Conservation (phyloP, 2,113 vertebrate genomes). For the Eptesicus fuscus region DNA sequence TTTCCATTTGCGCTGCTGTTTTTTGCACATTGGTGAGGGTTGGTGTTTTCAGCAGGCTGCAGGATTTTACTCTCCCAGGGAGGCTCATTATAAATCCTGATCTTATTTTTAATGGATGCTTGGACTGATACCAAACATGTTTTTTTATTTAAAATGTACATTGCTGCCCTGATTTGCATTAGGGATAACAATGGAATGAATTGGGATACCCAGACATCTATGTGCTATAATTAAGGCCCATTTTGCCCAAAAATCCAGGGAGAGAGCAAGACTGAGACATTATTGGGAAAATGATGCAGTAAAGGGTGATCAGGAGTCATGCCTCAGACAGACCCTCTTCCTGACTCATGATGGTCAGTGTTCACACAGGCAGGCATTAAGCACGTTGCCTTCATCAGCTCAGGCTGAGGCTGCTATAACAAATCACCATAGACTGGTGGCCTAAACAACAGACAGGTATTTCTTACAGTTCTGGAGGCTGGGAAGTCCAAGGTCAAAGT, state of each 20-base stretch:
- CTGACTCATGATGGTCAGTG: not conserved
- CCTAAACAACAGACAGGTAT: not conserved
- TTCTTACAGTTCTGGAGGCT: not conserved
- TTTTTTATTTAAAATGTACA: constrained; percentile 62
- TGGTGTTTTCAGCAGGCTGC: constrained; percentile 5
- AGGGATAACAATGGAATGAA: constrained; percentile 42
- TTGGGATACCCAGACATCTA: constrained; percentile 38
- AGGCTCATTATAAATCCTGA: constrained; percentile 60
- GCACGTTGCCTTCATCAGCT: not conserved
- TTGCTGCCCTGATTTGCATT: constrained; percentile 49
- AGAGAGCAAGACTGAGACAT: not conserved
- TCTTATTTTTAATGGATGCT: constrained; percentile 55
- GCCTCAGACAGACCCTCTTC: not conserved
- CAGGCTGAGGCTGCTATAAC: not conserved
- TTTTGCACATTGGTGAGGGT: constrained; percentile 14
- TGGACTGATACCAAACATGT: constrained; percentile 65
- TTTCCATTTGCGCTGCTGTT: constrained; percentile 57
- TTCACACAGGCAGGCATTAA: not conserved
- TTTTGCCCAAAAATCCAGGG: constrained; percentile 33
- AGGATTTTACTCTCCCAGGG: constrained; percentile 48
- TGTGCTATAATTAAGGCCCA: not conserved
- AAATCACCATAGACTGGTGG: not conserved
- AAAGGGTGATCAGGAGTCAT: not conserved
- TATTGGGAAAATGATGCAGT: constrained; percentile 9
- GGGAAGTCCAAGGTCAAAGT: not conserved